Evolutionary conservation across 2,888 invertebrate species (phyloP).

Genomic region (Chelonus formosanus): DNA sequence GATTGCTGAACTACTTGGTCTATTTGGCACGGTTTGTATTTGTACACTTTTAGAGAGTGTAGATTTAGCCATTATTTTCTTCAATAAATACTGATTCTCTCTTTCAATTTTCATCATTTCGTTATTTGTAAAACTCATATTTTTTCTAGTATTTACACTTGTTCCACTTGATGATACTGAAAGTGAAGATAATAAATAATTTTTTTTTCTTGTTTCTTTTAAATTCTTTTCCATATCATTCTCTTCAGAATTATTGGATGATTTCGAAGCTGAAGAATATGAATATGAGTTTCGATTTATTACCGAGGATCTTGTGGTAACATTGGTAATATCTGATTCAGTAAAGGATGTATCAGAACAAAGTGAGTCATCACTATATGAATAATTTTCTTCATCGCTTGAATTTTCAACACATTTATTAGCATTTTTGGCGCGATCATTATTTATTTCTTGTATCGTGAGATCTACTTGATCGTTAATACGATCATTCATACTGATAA

Average conservation of each 20-base stretch:
- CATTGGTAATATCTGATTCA: conserved; percentile 48
- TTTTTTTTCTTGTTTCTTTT: too few species aligned
- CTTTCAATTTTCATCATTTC: conserved; percentile 64
- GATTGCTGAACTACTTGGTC: conserved; percentile 64
- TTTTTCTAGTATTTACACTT: conserved; percentile 46
- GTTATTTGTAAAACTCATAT: conserved; percentile 65
- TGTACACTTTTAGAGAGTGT: conserved; percentile 44
- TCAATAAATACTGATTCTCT: conserved; percentile 64
- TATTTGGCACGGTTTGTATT: conserved; percentile 38
- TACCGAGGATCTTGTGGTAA: conserved; percentile 41
- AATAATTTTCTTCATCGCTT: conserved; percentile 45
- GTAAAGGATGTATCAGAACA: conserved; percentile 49
- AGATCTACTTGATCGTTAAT: too few species aligned
- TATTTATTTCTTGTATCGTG: too few species aligned
- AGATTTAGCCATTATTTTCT: conserved; percentile 62
- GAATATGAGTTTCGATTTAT: neutral
- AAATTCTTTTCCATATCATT: too few species aligned
- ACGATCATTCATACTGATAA: too few species aligned
- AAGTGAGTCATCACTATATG: conserved; percentile 51
- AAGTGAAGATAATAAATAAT: neutral
- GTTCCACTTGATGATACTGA: neutral
- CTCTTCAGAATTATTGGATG: neutral
- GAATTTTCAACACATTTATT: too few species aligned
- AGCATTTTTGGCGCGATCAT: too few species aligned
- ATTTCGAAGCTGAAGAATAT: neutral